A percentile compares a stretch with the other conserved stretches of the same genome.
phyloP scores from a whole-genome alignment of 1,140 invertebrate genomes.

The Dendroctonus ponderosae region DNA sequence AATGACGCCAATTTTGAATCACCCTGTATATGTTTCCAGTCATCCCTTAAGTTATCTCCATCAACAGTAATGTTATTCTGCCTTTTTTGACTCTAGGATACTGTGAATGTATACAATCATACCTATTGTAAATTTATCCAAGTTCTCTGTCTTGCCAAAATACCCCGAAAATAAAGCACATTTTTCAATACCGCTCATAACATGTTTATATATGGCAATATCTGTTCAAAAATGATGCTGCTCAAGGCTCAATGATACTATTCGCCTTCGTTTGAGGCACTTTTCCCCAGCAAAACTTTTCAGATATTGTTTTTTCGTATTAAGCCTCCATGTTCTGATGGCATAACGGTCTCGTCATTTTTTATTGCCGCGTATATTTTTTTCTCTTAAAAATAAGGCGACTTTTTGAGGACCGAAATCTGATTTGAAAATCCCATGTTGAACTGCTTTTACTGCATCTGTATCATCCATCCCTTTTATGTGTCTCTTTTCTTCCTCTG shows the following conservation, averaged over 20 bases:
- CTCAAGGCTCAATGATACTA: conserved; percentile 85
- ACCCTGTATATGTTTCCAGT: conserved; percentile 96
- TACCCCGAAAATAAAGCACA: conserved; percentile 90
- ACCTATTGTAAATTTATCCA: conserved; percentile 92
- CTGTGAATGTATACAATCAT: conserved; percentile 93
- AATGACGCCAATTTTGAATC: too few species aligned
- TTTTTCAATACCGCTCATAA: conserved; percentile 73
- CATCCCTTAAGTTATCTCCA: conserved; percentile 87
- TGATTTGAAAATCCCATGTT: conserved; percentile 79
- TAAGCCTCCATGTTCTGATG: conserved; percentile 92
- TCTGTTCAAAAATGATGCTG: conserved; percentile 96
- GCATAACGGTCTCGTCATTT: conserved; percentile 98
- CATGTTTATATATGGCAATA: conserved; percentile 66
- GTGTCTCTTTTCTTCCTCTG: too few species aligned
- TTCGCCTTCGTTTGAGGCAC: conserved; percentile 67
- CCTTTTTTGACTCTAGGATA: conserved; percentile 57
- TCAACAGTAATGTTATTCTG: conserved; percentile 61
- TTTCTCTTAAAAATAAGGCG: conserved; percentile 86
- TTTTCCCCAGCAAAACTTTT: conserved; percentile 88
- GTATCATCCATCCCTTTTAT: too few species aligned
- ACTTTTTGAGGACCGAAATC: conserved; percentile 82
- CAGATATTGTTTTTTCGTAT: conserved; percentile 97
- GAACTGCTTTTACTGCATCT: too few species aligned
- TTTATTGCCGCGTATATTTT: conserved; percentile 95
- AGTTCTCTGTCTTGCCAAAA: conserved; percentile 83